Conservation (phyloP, 2,888 invertebrate species). For the Melieria crassipennis region DNA sequence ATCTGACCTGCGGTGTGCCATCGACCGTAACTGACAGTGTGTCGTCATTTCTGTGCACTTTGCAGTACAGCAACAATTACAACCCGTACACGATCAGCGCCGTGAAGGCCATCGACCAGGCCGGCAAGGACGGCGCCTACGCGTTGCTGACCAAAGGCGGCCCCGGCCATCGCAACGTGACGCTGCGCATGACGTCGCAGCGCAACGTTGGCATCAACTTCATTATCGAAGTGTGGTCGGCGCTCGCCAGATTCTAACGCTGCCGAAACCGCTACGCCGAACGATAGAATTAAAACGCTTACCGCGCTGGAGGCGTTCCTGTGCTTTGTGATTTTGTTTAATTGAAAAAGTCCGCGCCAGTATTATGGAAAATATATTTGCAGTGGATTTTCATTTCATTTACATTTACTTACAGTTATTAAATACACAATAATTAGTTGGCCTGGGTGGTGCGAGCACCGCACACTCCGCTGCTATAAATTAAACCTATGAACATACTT, state of each 20-base stretch:
- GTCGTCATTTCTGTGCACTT: neutral
- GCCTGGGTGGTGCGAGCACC: neutral
- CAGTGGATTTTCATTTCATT: no score
- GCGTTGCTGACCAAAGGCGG: conserved; percentile 64
- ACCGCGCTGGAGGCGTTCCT: no score
- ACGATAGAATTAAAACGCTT: no score
- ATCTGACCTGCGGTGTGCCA: neutral
- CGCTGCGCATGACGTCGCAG: conserved; percentile 66
- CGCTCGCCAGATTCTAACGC: neutral
- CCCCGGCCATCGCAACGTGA: conserved; percentile 63
- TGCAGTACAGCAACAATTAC: neutral
- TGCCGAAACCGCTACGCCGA: no score
- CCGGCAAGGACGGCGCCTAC: conserved; percentile 59
- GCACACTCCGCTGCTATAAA: neutral
- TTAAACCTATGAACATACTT: conserved; percentile 25
- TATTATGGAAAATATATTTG: no score
- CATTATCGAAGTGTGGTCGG: conserved; percentile 49
- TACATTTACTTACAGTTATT: no score
- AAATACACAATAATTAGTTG: no score
- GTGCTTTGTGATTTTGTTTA: no score
- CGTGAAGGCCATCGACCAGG: conserved; percentile 44
- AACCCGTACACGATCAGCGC: conserved; percentile 31
- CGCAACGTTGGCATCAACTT: conserved; percentile 65
- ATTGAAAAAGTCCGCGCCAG: no score
- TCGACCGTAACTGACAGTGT: neutral